Evolutionary conservation across 2,113 vertebrate genomes (phyloP).

Genomic region (Laterallus jamaicensis): DNA sequence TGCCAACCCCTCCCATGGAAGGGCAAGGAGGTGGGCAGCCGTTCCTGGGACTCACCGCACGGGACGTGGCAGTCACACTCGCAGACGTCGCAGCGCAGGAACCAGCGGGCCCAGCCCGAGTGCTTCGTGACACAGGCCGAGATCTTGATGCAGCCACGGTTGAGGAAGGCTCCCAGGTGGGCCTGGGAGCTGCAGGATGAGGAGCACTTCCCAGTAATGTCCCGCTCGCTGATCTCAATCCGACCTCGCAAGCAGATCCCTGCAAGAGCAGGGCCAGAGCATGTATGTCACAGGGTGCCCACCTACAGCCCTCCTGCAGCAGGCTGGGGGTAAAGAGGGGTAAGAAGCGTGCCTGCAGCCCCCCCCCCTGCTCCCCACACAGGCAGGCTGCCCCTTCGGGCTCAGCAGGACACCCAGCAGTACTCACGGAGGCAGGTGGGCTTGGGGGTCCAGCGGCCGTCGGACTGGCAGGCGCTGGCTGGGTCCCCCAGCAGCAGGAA

Average conservation of each 20-base stretch:
- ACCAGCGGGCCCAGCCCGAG: slow-evolving; percentile 81
- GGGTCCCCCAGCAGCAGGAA: slow-evolving; percentile 81
- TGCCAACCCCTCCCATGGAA: rapidly evolving
- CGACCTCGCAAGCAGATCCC: slow-evolving; percentile 79
- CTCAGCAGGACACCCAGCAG: rapidly evolving
- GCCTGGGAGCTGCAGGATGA: slow-evolving; percentile 75
- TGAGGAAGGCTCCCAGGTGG: slow-evolving; percentile 64
- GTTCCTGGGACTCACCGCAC: slow-evolving; percentile 42
- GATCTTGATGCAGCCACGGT: slow-evolving; percentile 75
- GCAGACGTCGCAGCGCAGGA: slow-evolving; percentile 76
- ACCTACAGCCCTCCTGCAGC: background rate
- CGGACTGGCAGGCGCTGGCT: slow-evolving; percentile 73
- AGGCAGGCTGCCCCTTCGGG: background rate
- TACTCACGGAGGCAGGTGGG: slow-evolving; percentile 83
- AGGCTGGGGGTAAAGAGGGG: too few species aligned
- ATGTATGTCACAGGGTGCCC: rapidly evolving
- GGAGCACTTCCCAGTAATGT: slow-evolving; percentile 75
- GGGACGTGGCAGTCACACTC: slow-evolving; percentile 82
- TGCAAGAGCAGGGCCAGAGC: background rate
- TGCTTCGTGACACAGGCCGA: slow-evolving; percentile 78
- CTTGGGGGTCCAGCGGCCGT: slow-evolving; percentile 80
- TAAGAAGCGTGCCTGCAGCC: rapidly evolving
- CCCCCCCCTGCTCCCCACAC: background rate
- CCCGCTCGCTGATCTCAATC: slow-evolving; percentile 77
- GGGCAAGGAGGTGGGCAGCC: rapidly evolving